Evolutionary conservation across 30 jellyfish, hydroid and myxozoan species (phyloP).

Genomic region (Nemopilema nomurai): DNA sequence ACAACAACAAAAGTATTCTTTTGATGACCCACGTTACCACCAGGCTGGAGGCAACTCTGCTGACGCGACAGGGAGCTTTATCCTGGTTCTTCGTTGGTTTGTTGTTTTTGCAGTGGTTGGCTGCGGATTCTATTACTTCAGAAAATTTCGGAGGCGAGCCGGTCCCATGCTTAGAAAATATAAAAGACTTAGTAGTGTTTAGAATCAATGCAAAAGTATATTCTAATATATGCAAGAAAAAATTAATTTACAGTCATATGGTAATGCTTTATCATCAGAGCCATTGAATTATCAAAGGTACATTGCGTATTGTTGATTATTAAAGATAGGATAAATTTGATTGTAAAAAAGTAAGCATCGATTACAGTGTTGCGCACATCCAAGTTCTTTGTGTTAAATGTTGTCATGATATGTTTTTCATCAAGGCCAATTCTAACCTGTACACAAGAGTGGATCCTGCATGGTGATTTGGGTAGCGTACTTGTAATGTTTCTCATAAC

Average conservation of each 20-base stretch:
- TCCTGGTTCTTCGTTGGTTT: conserved; percentile 20
- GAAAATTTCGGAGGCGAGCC: conserved; percentile 45
- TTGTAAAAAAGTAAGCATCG: too few species aligned
- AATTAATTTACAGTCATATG: not conserved
- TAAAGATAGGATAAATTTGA: too few species aligned
- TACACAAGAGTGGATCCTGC: too few species aligned
- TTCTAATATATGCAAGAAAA: not conserved
- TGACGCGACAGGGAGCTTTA: not conserved
- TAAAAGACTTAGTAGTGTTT: conserved; percentile 4
- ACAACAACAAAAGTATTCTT: not conserved
- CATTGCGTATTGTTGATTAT: too few species aligned
- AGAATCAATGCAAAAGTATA: not conserved
- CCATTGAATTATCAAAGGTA: too few species aligned
- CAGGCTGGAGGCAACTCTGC: not conserved
- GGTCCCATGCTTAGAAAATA: not conserved
- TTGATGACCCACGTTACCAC: not conserved
- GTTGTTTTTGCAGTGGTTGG: conserved; percentile 35
- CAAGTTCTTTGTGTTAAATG: too few species aligned
- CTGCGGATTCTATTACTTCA: conserved; percentile 13
- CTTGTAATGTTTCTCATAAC: too few species aligned
- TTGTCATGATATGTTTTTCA: too few species aligned
- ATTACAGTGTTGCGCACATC: too few species aligned
- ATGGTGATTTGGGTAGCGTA: too few species aligned
- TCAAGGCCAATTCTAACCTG: too few species aligned
- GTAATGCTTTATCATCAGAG: too few species aligned